A percentile compares a stretch with the other conserved stretches of the same genome.
These are phyloP conservation scores for Eupithecia inturbata DNA, from an alignment of 2,888 invertebrate species.

Conservation along the genomic window DNA sequence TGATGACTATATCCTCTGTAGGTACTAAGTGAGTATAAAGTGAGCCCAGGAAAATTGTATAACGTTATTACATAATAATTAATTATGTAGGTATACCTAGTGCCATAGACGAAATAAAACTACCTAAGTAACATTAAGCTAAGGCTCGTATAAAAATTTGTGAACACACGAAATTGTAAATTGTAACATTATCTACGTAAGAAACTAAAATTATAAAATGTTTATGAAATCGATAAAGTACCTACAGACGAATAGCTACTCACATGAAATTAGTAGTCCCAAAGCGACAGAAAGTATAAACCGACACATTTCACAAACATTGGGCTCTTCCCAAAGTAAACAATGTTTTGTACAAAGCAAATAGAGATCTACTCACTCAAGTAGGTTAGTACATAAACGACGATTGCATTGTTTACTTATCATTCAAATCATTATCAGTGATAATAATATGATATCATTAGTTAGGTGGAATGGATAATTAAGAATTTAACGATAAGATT, in stretches of 20 bases:
- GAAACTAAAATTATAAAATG: not conserved
- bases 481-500: not conserved
- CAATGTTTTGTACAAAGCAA: conserved; percentile 26
- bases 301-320: conserved; percentile 37
- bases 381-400: not conserved
- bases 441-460: conserved; percentile 42
- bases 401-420: not conserved
- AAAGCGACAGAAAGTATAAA: conserved; percentile 28
- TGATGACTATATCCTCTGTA: no score
- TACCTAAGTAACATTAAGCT: no score
- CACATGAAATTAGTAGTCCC: conserved; percentile 37
- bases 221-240: not conserved
- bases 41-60: no score
- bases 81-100: no score
- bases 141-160: no score
- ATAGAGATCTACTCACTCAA: conserved; percentile 17
- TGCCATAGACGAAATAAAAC: no score
- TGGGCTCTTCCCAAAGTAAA: conserved; percentile 16
- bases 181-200: not conserved
- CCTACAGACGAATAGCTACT: conserved; percentile 20
- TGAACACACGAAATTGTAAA: no score
- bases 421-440: conserved; percentile 38
- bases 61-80: no score
- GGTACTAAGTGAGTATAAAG: no score
- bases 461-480: conserved; percentile 9